Conservation (phyloP, 2,797 vertebrate genomes). For the Myotis findleyi region DNA sequence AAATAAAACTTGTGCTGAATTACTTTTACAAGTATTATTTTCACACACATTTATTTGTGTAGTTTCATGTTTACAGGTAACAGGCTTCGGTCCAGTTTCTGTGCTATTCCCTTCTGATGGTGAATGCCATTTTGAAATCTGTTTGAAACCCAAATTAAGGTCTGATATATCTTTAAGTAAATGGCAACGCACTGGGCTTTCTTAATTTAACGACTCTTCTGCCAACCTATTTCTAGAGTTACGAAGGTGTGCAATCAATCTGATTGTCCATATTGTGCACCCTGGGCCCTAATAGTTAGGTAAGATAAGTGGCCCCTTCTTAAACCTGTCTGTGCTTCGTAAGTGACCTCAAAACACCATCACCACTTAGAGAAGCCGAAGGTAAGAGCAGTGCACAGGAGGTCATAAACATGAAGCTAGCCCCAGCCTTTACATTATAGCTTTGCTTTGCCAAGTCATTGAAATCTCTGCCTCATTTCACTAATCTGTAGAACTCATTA, state of each 20-base stretch:
- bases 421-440: background rate
- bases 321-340: background rate
- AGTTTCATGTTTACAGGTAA: background rate
- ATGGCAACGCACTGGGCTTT: background rate
- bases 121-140: background rate
- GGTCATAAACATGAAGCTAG: background rate
- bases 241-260: background rate
- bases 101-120: background rate
- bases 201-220: background rate
- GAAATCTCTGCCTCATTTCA: background rate
- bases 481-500: background rate
- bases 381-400: background rate
- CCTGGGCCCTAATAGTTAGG: background rate
- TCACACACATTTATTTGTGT: background rate
- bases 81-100: background rate
- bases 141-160: background rate
- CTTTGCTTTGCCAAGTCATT: background rate
- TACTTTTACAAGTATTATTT: background rate
- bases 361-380: background rate
- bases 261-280: background rate
- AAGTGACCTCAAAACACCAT: background rate
- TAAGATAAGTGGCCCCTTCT: background rate
- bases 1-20: background rate
- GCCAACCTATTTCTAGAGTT: background rate
- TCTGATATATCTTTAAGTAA: background rate